Evolutionary conservation across 2,113 vertebrate genomes (phyloP), one percentile per base, ranked within the genome.

Genomic region (Prinia subflava): DNA sequence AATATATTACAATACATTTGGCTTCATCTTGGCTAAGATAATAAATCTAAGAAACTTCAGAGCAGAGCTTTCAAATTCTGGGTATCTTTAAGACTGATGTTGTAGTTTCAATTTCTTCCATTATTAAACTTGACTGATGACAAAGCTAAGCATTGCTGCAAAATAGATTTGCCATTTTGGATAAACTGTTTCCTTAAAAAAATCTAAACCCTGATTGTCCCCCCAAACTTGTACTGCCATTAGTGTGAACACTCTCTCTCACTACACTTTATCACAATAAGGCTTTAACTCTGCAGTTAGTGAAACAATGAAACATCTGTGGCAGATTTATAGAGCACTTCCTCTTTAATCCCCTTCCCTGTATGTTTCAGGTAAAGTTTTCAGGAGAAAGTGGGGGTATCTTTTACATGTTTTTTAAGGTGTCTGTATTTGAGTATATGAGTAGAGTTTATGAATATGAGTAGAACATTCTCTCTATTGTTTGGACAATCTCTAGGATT

Each of bases 1-100:
- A 87, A 78, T 70, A 55, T 55, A 57, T 89, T 87, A 35, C 33
- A 55, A 25, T 53, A 33, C 3, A 24, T 67, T 91, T 87, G 23
- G 18, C 22, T 77, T 92, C 25, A 77, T 90, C 42, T n/a, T 0
- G 9, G 47, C 17, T 16, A 46, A 55, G n/a, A 68, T n/a, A 39
- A 60, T 92, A 93, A 94, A 94, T 69, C 22, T 50, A 83, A 77
- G 71, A 63, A 83, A 91, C 18, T 86, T 89, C 59, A 92, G 63
- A 62, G 9, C 13, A 77, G 37, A 69, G 24, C 7, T 39, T 76
- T 92, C 23, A 84, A 23, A 67, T 82, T 76, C 56, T 27, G 53
- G 3, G 0, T 65, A 59, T 87, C 50, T 77, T 73, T 31, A 87
- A 49, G 19, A 87, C 59, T 65, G 41, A 47, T 65, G 39, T 53